These are phyloP conservation scores for Leistus spinibarbis DNA, from an alignment of 2,888 invertebrate genomes.

Conservation along the genomic window DNA sequence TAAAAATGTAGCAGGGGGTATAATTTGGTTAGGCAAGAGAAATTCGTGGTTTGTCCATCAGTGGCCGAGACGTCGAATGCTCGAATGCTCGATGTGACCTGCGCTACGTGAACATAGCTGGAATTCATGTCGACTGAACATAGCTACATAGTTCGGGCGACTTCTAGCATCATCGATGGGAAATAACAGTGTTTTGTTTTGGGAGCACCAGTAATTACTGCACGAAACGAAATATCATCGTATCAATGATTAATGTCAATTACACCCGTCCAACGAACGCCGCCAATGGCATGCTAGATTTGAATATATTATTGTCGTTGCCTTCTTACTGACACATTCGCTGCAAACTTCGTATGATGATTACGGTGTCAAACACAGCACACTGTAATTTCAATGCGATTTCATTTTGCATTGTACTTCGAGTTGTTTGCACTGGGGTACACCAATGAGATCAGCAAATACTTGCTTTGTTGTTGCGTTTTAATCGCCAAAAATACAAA, in stretches of 20 bases:
- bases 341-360: background rate
- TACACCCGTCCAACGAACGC: conserved; percentile 11
- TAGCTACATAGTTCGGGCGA: conserved; percentile 1
- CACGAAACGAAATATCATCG: conserved; percentile 30
- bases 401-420: background rate
- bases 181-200: conserved; percentile 31
- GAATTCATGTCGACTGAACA: conserved; percentile 29
- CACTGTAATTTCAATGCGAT: background rate
- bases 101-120: conserved; percentile 6
- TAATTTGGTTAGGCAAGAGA: background rate
- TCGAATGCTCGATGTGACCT: background rate
- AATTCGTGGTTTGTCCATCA: background rate
- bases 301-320: conserved; percentile 29
- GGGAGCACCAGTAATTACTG: conserved; percentile 18
- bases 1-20: background rate
- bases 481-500: too few relatives aligned
- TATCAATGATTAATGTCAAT: conserved; percentile 34
- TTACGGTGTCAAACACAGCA: background rate
- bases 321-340: background rate
- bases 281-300: conserved; percentile 18
- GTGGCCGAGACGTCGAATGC: background rate
- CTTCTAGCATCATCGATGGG: conserved; percentile 15
- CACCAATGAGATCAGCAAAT: too few relatives aligned
- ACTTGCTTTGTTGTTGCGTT: too few relatives aligned
- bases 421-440: background rate